Base-by-base conservation (phyloP, 2,888 invertebrate genomes). In the Crossocerus cetratus region DNA sequence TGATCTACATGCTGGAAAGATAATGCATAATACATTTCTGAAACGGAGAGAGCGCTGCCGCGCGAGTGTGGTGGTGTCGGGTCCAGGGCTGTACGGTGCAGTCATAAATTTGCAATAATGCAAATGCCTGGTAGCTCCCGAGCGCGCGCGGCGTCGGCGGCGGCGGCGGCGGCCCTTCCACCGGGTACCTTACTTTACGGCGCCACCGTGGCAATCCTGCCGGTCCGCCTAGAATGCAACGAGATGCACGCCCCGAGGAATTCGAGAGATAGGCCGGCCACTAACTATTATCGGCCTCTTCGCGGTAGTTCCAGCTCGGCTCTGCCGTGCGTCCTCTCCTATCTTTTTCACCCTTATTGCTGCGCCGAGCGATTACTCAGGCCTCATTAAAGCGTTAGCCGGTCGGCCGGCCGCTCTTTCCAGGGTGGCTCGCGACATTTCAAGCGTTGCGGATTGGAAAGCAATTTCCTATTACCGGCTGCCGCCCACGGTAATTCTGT, bases 41-140 rank as follows among this genome's bases (percentile, higher is more conserved):
- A 81, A 78, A 81, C 80, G 83, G 81, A 84, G 80, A 83, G 80
- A 32, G 32, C 32, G 32, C 32, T 4, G 32, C 32, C 32, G 32
- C 11, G 32, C 56, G 74, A 68, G 49, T 61, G 65, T 55, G 78
- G 68, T 58, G 78, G 68, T 58, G 78, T 69, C 65, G 72, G 70
- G 32, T 66, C 72, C 60, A 60, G 70, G 65, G 60, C 65, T 64
- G 78, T 72, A 78, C 82, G 84, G 84, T 84, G 81, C 84, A 84
- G 88, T 86, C 88, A 88, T 88, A 88, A 88, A 88, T 88, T 88
- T 88, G 88, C 88, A 88, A 87, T 88, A 88, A 87, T 88, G 88
- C 88, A 88, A 88, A 88, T 88, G 87, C 83, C 83, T 78, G 76
- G 78, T 82, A 77, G 81, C 78, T 77, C 74, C 78, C 53, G 69